Evolutionary conservation across 2,888 invertebrate species (phyloP).

Genomic region (Stenurella melanura): DNA sequence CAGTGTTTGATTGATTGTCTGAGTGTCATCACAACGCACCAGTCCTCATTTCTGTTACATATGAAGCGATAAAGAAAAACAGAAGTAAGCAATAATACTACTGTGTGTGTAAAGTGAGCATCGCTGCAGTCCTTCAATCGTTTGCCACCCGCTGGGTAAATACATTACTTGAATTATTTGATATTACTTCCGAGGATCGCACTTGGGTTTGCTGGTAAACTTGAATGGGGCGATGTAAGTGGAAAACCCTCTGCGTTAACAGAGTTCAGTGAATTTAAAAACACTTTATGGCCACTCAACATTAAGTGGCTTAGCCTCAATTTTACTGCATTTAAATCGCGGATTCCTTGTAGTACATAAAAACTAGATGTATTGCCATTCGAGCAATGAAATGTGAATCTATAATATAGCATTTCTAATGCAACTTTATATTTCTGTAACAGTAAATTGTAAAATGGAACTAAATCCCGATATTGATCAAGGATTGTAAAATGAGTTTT

Average conservation of each 20-base stretch:
- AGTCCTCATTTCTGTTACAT: neutral
- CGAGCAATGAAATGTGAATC: neutral
- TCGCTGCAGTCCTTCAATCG: constrained; percentile 12
- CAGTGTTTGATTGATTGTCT: too few species aligned
- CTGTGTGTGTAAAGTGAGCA: neutral
- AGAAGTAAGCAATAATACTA: neutral
- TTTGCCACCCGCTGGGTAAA: constrained; percentile 19
- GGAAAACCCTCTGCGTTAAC: constrained; percentile 38
- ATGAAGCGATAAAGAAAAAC: neutral
- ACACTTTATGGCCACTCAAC: constrained; percentile 37
- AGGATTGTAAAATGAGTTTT: too few species aligned
- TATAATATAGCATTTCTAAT: too few species aligned
- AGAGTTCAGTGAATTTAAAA: constrained; percentile 39
- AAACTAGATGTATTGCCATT: constrained; percentile 10
- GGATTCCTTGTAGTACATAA: constrained; percentile 12
- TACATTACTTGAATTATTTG: constrained; percentile 37
- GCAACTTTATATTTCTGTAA: too few species aligned
- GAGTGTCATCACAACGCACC: neutral
- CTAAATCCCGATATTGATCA: too few species aligned
- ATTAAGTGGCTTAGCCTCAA: constrained; percentile 35
- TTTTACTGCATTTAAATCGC: constrained; percentile 29
- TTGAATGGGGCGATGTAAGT: constrained; percentile 29
- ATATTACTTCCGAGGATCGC: constrained; percentile 26
- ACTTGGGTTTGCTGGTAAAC: constrained; percentile 28
- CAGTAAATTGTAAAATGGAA: too few species aligned